These are phyloP conservation scores for Griposia aprilina DNA, from an alignment of 2,888 invertebrate species.

Conservation along the genomic window DNA sequence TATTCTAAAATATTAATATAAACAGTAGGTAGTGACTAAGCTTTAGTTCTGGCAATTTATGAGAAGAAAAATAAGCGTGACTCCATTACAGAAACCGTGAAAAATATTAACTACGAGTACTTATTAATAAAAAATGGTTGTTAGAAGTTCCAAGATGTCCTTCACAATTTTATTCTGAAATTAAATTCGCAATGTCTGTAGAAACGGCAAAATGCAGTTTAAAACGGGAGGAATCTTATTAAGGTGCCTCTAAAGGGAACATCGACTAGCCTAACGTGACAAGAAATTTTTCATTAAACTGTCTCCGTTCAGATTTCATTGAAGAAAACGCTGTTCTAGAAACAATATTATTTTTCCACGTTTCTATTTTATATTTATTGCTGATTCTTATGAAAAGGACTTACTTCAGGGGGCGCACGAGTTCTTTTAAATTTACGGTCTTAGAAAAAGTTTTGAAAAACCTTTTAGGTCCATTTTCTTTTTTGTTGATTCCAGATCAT, in stretches of 20 bases:
- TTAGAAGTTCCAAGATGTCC: background rate
- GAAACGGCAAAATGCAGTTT: slow-evolving; percentile 50
- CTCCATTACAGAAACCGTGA: background rate
- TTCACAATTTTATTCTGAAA: slow-evolving; percentile 14
- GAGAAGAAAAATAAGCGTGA: background rate
- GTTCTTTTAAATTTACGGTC: background rate
- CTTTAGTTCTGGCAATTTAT: background rate
- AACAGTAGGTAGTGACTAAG: background rate
- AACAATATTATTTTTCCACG: slow-evolving; percentile 33
- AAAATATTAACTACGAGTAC: background rate
- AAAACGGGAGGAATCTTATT: slow-evolving; percentile 65
- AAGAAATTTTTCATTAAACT: slow-evolving; percentile 70
- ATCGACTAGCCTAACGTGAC: slow-evolving; percentile 62
- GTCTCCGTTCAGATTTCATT: slow-evolving; percentile 32
- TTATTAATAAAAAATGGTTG: background rate
- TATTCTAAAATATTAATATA: background rate
- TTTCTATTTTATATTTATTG: slow-evolving; percentile 18
- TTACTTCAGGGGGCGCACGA: background rate
- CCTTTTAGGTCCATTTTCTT: background rate
- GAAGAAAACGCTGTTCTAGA: slow-evolving; percentile 20
- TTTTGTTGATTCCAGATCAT: background rate
- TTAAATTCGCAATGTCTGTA: slow-evolving; percentile 42
- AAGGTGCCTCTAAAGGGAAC: slow-evolving; percentile 54
- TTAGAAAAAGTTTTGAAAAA: background rate
- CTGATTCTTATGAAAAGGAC: background rate